These are phyloP conservation scores for Seladonia tumulorum DNA, from an alignment of 2,888 invertebrate genomes.

Conservation along the genomic window DNA sequence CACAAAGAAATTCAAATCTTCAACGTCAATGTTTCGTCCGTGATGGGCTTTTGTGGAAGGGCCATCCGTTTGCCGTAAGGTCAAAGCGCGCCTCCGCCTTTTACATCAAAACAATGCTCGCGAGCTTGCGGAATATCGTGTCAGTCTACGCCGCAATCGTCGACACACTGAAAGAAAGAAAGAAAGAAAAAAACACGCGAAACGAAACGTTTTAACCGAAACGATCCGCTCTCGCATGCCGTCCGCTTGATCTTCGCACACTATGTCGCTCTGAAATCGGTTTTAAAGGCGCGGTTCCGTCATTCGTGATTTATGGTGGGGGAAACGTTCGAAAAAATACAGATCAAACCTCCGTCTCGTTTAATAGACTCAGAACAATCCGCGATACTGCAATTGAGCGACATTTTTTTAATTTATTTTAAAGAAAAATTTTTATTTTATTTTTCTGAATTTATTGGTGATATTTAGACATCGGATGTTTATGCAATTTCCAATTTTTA, in stretches of 20 bases:
- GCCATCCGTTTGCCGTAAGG: conserved; percentile 4
- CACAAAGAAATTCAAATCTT: conserved; percentile 63
- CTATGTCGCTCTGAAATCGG: not conserved
- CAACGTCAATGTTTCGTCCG: conserved; percentile 63
- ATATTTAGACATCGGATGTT: too few relatives aligned
- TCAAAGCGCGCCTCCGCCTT: conserved; percentile 17
- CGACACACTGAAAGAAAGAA: not conserved
- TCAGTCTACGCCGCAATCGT: not conserved
- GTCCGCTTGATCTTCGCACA: not conserved
- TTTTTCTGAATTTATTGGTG: too few relatives aligned
- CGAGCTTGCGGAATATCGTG: conserved; percentile 19
- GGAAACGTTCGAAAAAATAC: not conserved
- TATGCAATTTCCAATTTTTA: too few relatives aligned
- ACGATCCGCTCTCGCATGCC: not conserved
- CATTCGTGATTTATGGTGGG: not conserved
- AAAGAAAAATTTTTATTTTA: too few relatives aligned
- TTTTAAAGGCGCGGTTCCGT: not conserved
- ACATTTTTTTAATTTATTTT: too few relatives aligned
- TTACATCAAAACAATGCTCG: conserved; percentile 30
- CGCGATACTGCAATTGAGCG: too few relatives aligned
- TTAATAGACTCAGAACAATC: too few relatives aligned
- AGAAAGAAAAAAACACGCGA: too few relatives aligned
- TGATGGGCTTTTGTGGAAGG: conserved; percentile 51
- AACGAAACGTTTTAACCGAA: conserved; percentile 7
- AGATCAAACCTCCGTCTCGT: too few relatives aligned